phyloP scores from a whole-genome alignment of 2,888 invertebrate species.

The Lasioglossum calceatum region DNA sequence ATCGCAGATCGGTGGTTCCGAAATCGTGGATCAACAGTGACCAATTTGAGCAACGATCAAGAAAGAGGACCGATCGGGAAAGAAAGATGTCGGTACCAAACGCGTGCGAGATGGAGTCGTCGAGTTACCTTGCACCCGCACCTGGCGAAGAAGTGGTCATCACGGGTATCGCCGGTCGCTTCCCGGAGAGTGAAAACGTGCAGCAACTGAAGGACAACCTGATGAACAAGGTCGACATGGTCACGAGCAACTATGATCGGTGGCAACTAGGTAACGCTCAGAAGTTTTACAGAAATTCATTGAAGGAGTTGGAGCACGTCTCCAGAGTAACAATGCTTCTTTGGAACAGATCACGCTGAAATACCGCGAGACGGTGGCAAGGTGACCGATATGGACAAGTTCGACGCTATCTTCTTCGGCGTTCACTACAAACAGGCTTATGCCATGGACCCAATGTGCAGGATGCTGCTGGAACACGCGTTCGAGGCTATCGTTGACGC shows the following conservation, averaged over 20 bases:
- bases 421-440: slow-evolving; percentile 86
- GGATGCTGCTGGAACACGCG: slow-evolving; percentile 87
- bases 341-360: slow-evolving; percentile 86
- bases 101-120: background rate
- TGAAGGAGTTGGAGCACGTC: background rate
- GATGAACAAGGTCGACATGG: slow-evolving; percentile 91
- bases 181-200: slow-evolving; percentile 92
- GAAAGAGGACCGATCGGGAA: background rate
- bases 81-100: background rate
- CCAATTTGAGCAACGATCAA: background rate
- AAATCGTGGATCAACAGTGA: background rate
- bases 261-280: slow-evolving; percentile 81
- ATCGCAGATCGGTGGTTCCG: background rate
- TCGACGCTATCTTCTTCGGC: slow-evolving; percentile 86
- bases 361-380: slow-evolving; percentile 91
- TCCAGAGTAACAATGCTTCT: background rate
- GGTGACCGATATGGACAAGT: slow-evolving; percentile 89
- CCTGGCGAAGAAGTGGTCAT: slow-evolving; percentile 85
- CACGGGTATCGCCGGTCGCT: slow-evolving; percentile 89
- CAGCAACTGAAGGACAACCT: slow-evolving; percentile 89
- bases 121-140: slow-evolving; percentile 9
- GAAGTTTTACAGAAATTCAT: background rate
- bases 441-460: slow-evolving; percentile 87
- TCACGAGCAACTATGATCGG: slow-evolving; percentile 84
- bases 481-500: slow-evolving; percentile 86